Base-by-base conservation (phyloP, 2,888 invertebrate genomes). In the Ochropleura plecta region DNA sequence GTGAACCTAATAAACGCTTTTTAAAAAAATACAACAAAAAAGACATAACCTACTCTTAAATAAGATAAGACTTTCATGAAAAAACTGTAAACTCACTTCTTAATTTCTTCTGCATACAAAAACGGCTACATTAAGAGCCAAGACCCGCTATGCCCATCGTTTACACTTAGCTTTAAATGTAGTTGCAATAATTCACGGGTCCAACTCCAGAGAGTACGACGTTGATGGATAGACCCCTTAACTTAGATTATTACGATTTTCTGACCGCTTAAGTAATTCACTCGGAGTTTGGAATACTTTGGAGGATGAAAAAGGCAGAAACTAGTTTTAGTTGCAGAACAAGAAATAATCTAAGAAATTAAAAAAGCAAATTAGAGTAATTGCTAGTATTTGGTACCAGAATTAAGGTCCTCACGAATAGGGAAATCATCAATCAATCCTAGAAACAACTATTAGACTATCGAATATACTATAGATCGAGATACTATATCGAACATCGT, bases 131-230 rank as follows among this genome's bases (percentile, higher is more conserved):
- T 49, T 77, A 30, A 51, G 42, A 55, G n/a, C 63, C 44, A 48
- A 51, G 20, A 66, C 44, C 30, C 40, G 40, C 60, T 53, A 4
- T 55, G 72, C 82, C 82, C 74, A 64, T 84, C 60, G 53, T 73
- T 84, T 78, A 71, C 51, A 64, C 70, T 74, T 51, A 63, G 57
- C 78, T 73, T 70, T 70, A 81, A 73, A 79, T 78, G 69, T 85
- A 82, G 78, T 84, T 75, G 84, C 78, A 86, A 86, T 88, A 88
- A 87, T 83, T 87, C 83, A 85, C 79, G 82, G 80, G 87, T 83
- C 85, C 69, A 67, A 73, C 70, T 79, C 49, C 75, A 76, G 82
- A 74, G 60, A 76, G 78, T 62, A 63, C 64, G 86, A 88, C 89
- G 80, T 84, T 90, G 88, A 90, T 85, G 84, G 84, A 87, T 88